phyloP scores from a whole-genome alignment of 2,113 vertebrate species.

The Syngnathoides biaculeatus region DNA sequence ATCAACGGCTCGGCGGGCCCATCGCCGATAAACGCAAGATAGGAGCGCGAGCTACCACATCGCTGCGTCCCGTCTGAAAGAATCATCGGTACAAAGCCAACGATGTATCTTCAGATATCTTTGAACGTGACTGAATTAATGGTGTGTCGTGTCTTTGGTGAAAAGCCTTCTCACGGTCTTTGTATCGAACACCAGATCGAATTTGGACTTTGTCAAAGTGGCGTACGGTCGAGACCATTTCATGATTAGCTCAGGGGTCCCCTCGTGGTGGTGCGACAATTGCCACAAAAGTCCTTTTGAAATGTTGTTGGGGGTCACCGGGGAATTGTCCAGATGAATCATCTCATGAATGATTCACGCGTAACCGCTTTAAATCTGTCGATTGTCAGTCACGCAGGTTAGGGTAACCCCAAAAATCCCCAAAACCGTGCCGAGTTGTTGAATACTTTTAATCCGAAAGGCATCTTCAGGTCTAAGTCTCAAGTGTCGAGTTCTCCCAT shows the following conservation, averaged over 20 bases:
- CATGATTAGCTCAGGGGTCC: not conserved
- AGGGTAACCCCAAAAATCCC: not conserved
- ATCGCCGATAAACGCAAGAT: slow-evolving; percentile 44
- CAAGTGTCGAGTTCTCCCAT: not conserved
- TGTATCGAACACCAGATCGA: slow-evolving; percentile 19
- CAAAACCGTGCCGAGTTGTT: not conserved
- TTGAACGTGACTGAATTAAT: slow-evolving; percentile 54
- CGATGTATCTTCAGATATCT: slow-evolving; percentile 54
- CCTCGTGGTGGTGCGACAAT: not conserved
- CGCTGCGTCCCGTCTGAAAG: slow-evolving; percentile 2
- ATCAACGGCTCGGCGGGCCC: slow-evolving; percentile 35
- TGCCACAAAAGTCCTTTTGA: not conserved
- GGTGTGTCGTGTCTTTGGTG: slow-evolving; percentile 43
- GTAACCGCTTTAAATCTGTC: too few relatives aligned
- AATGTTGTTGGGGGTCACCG: not conserved
- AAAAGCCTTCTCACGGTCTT: slow-evolving; percentile 21
- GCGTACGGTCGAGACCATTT: not conserved
- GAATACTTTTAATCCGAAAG: not conserved
- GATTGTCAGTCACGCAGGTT: not conserved
- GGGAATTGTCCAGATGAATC: not conserved
- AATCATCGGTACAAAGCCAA: slow-evolving; percentile 45
- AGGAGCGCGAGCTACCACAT: slow-evolving; percentile 38
- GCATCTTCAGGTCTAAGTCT: not conserved
- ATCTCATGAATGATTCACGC: not conserved
- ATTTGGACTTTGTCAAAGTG: slow-evolving; percentile 1